Percentiles rank a stretch among this genome's conserved stretches.
Evolutionary conservation across 2,113 vertebrate genomes (phyloP).

Genomic region (Dasyprocta punctata): DNA sequence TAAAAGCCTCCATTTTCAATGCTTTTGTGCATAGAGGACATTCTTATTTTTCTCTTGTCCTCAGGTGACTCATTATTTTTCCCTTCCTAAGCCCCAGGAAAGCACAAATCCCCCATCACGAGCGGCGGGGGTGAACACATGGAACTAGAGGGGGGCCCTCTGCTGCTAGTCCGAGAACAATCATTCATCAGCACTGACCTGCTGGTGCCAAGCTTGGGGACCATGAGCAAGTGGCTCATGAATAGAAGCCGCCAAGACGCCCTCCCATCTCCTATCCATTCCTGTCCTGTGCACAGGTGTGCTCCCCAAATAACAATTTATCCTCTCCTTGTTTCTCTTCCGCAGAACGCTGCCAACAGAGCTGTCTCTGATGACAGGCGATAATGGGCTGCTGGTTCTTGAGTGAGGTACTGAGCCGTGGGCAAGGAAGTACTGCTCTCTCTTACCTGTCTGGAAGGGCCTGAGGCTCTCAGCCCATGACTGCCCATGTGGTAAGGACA

Average conservation of each 20-base stretch:
- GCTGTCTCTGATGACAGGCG: constrained; percentile 75
- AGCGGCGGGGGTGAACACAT: constrained; percentile 7
- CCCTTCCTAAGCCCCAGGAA: constrained; percentile 49
- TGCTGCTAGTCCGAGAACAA: constrained; percentile 58
- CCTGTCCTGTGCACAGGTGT: constrained; percentile 75
- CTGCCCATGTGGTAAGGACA: rapidly evolving
- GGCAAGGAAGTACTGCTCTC: not conserved
- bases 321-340: constrained; percentile 57
- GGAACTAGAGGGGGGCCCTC: constrained; percentile 64
- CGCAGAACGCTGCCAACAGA: constrained; percentile 72
- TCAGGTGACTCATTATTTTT: constrained; percentile 33
- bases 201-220: constrained; percentile 67
- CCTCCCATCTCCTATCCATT: constrained; percentile 73
- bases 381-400: constrained; percentile 73
- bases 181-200: constrained; percentile 54
- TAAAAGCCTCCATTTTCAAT: not conserved
- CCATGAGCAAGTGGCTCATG: constrained; percentile 71
- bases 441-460: constrained; percentile 45
- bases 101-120: not conserved
- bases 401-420: constrained; percentile 8
- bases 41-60: constrained; percentile 47
- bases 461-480: constrained; percentile 43
- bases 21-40: constrained; percentile 6
- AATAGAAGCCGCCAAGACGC: constrained; percentile 73
- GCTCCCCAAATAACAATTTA: constrained; percentile 72